phyloP scores from a whole-genome alignment of 2,888 invertebrate species.

The Anthophora plumipes region DNA sequence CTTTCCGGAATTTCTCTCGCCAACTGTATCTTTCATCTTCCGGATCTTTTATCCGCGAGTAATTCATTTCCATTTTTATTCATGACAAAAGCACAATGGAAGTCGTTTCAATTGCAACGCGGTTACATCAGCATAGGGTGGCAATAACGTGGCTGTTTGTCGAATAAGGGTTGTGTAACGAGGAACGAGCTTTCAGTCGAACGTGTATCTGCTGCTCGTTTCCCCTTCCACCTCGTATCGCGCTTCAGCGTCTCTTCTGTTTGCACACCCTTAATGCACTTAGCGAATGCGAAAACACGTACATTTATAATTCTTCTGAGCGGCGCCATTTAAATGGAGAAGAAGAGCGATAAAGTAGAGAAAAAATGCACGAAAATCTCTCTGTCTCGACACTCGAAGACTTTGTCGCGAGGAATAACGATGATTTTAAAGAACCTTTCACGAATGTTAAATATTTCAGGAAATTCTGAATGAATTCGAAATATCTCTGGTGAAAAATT shows the following conservation, averaged over 20 bases:
- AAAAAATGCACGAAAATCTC: neutral
- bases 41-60: neutral
- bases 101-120: slow-evolving; percentile 18
- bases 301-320: slow-evolving; percentile 27
- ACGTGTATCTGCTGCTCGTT: slow-evolving; percentile 41
- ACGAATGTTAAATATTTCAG: too few species aligned
- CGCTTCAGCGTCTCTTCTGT: slow-evolving; percentile 43
- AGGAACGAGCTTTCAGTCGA: slow-evolving; percentile 41
- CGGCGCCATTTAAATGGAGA: slow-evolving; percentile 14
- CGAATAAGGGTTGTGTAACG: slow-evolving; percentile 58
- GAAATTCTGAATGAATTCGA: too few species aligned
- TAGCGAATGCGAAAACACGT: slow-evolving; percentile 44
- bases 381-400: neutral
- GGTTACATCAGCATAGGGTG: slow-evolving; percentile 39
- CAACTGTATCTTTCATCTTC: too few species aligned
- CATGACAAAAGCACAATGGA: neutral
- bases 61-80: neutral
- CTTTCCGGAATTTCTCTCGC: too few species aligned
- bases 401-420: too few species aligned
- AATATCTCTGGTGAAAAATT: too few species aligned
- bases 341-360: neutral
- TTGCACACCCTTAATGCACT: slow-evolving; percentile 61
- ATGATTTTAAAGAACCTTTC: too few species aligned
- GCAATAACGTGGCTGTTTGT: slow-evolving; percentile 54
- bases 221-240: neutral